These are phyloP conservation scores for Orius insidiosus DNA, from an alignment of 1,140 invertebrate genomes.

Conservation along the genomic window DNA sequence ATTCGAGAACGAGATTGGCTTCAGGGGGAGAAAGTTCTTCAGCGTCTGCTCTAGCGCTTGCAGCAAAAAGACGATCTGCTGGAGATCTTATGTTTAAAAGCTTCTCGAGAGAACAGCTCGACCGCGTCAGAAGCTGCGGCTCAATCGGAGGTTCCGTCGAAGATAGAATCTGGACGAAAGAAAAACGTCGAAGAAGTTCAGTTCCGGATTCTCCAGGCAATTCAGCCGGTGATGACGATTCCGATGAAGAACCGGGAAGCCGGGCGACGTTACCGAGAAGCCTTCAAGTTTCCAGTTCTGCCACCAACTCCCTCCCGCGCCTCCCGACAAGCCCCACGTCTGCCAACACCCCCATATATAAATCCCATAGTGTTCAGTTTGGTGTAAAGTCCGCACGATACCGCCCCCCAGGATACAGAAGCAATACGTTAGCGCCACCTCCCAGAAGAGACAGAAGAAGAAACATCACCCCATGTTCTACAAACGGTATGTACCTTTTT, in stretches of 20 bases:
- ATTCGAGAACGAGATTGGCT: conserved; percentile 53
- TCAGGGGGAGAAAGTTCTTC: conserved; percentile 39
- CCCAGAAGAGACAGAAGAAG: conserved; percentile 6
- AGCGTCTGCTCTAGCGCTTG: conserved; percentile 41
- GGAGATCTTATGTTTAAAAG: conserved; percentile 59
- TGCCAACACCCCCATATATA: conserved; percentile 36
- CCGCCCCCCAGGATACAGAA: conserved; percentile 55
- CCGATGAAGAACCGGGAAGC: conserved; percentile 32
- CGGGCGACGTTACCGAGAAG: conserved; percentile 45
- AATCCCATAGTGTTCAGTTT: conserved; percentile 47
- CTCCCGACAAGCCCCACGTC: conserved; percentile 30
- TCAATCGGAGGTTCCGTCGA: conserved; percentile 53
- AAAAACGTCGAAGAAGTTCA: conserved; percentile 35
- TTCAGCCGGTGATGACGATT: conserved; percentile 42
- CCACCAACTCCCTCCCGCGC: conserved; percentile 35
- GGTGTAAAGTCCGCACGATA: conserved; percentile 66
- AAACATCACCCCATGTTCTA: background rate
- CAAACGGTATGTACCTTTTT: background rate
- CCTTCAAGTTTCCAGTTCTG: conserved; percentile 33
- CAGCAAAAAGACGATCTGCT: conserved; percentile 54
- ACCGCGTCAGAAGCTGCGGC: conserved; percentile 60
- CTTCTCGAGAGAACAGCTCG: conserved; percentile 52
- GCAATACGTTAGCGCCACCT: conserved; percentile 25
- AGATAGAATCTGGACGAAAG: conserved; percentile 34
- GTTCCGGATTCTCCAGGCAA: conserved; percentile 48